A percentile compares a stretch with the other conserved stretches of the same genome.
Conservation (phyloP, 2,113 vertebrate genomes). For the mouse (Mus musculus) region DNA sequence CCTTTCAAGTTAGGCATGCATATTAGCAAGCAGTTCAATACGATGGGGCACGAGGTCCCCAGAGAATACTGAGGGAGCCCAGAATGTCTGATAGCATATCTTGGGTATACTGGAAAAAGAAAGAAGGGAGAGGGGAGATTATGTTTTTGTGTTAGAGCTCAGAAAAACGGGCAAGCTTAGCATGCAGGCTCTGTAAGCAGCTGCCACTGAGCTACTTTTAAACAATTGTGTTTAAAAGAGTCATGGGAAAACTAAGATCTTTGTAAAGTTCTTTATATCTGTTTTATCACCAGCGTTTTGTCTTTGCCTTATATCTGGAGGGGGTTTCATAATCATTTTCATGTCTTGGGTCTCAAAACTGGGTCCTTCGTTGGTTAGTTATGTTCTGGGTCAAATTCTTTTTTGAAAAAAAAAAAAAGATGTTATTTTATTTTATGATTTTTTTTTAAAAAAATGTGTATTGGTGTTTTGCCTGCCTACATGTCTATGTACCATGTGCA, state of each 20-base stretch:
- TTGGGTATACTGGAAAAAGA: not conserved
- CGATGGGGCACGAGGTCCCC: not conserved
- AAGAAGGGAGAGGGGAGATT: not conserved
- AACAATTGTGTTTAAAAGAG: slow-evolving; percentile 9
- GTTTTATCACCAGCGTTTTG: not conserved
- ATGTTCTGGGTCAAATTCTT: not conserved
- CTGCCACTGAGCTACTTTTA: not conserved
- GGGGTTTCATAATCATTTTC: slow-evolving; percentile 8
- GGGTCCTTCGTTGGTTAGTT: slow-evolving; percentile 34
- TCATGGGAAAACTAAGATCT: not conserved
- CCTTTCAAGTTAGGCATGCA: not conserved
- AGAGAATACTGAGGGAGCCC: not conserved
- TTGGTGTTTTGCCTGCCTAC: not conserved
- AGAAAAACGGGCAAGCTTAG: not conserved
- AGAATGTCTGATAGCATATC: not conserved
- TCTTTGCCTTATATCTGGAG: slow-evolving; percentile 30
- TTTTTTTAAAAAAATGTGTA: not conserved
- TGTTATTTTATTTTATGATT: not conserved
- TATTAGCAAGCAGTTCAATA: not conserved
- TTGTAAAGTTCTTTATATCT: not conserved
- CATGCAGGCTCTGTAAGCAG: no score
- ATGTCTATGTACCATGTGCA: not conserved
- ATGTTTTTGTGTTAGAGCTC: not conserved
- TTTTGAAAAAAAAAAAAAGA: not conserved
- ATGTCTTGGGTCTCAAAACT: not conserved